Conservation (phyloP, 2,113 vertebrate species). For the Nipponia nippon region DNA sequence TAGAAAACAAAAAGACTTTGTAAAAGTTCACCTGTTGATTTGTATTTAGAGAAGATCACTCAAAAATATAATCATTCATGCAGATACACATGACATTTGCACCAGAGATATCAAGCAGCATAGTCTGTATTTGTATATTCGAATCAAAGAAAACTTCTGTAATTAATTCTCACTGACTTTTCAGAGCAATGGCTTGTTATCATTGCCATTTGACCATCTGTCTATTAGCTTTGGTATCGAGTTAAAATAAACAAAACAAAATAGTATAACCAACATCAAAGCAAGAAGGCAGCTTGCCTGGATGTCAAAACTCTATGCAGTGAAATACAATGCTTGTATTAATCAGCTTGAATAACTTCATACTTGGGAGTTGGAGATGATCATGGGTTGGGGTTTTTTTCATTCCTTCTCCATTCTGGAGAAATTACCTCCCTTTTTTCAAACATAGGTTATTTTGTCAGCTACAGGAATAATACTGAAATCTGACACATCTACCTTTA, state of each 20-base stretch:
- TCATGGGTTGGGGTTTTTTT: neutral
- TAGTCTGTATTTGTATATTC: neutral
- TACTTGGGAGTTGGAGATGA: neutral
- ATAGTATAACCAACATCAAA: neutral
- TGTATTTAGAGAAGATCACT: neutral
- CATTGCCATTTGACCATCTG: neutral
- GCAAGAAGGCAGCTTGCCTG: neutral
- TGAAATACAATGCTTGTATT: neutral
- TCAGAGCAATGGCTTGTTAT: neutral
- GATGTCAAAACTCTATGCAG: neutral
- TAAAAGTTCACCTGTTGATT: neutral
- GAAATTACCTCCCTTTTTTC: neutral
- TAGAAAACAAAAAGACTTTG: neutral
- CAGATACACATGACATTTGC: neutral
- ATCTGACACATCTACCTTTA: neutral
- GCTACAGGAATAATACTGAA: neutral
- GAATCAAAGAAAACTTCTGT: neutral
- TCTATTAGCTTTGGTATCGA: neutral
- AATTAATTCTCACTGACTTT: slow-evolving; percentile 5
- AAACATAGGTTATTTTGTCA: neutral
- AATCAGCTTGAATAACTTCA: neutral
- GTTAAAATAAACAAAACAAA: neutral
- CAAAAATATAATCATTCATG: neutral
- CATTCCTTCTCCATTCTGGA: neutral
- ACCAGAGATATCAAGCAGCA: neutral